These are phyloP conservation scores for Therioaphis trifolii DNA, from an alignment of 2,888 invertebrate species.

Conservation along the genomic window DNA sequence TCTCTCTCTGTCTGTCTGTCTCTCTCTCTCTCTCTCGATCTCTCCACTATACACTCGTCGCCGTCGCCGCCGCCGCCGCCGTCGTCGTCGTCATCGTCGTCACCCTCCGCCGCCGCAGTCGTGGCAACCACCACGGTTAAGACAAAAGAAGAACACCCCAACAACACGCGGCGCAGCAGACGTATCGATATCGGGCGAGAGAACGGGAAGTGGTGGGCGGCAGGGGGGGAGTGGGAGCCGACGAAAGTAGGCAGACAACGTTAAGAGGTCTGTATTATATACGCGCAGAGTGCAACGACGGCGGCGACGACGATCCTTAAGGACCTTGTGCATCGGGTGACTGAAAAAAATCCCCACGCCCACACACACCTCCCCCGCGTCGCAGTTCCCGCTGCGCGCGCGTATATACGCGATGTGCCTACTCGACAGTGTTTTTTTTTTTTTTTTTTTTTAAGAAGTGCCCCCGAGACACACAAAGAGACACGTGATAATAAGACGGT, in stretches of 20 bases:
- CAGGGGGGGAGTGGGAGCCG: not conserved
- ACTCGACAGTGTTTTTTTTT: conserved; percentile 59
- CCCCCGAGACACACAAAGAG: conserved; percentile 56
- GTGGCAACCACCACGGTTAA: conserved; percentile 42
- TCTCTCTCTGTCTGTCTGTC: too few relatives aligned
- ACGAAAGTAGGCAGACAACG: conserved; percentile 62
- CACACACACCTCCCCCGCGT: not conserved
- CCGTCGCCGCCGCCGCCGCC: conserved; percentile 13
- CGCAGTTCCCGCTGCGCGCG: too few relatives aligned
- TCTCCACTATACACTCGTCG: conserved; percentile 11
- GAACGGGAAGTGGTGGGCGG: conserved; percentile 22
- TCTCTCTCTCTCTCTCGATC: not conserved
- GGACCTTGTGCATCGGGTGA: conserved; percentile 59
- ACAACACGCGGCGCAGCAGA: not conserved
- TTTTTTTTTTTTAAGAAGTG: conserved; percentile 51
- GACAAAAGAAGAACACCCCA: conserved; percentile 56
- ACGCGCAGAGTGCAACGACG: conserved; percentile 40
- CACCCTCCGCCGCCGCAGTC: conserved; percentile 10
- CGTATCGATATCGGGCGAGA: conserved; percentile 61
- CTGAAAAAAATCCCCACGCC: conserved; percentile 40
- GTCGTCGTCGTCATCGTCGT: not conserved
- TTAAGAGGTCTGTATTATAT: conserved; percentile 53
- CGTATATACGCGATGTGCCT: conserved; percentile 42
- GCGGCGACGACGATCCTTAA: conserved; percentile 52
- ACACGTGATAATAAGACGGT: conserved; percentile 61